Percentiles rank a stretch among this genome's conserved stretches.
phyloP scores from a whole-genome alignment of 2,888 invertebrate genomes.

The Melipona bicolor region DNA sequence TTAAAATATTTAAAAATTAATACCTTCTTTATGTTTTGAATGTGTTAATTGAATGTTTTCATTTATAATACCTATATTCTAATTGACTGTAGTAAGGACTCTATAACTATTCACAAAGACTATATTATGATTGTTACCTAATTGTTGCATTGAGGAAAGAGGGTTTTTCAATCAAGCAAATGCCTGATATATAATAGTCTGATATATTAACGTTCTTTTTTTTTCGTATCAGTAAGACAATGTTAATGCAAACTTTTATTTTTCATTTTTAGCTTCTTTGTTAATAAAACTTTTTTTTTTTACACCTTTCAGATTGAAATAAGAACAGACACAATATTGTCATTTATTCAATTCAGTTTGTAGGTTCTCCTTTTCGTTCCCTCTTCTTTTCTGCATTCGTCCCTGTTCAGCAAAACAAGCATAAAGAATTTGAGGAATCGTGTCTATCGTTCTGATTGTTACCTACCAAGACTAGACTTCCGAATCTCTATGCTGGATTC shows the following conservation, averaged over 20 bases:
- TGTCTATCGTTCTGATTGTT: not conserved
- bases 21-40: too few species aligned
- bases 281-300: not conserved
- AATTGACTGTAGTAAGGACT: not conserved
- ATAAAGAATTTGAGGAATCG: not conserved
- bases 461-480: not conserved
- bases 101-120: not conserved
- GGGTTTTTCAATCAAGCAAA: not conserved
- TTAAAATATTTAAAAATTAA: not conserved
- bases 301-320: not conserved
- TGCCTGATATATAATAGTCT: not conserved
- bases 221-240: not conserved
- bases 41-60: too few species aligned
- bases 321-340: not conserved
- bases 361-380: too few species aligned
- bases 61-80: too few species aligned
- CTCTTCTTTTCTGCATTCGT: too few species aligned
- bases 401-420: not conserved
- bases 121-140: not conserved
- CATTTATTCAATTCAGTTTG: not conserved
- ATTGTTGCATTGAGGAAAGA: too few species aligned
- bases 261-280: not conserved
- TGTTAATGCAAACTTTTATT: not conserved
- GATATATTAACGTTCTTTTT: not conserved
- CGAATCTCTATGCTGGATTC: not conserved